Conservation (phyloP, 1,140 invertebrate species). For the Anastrepha ludens region DNA sequence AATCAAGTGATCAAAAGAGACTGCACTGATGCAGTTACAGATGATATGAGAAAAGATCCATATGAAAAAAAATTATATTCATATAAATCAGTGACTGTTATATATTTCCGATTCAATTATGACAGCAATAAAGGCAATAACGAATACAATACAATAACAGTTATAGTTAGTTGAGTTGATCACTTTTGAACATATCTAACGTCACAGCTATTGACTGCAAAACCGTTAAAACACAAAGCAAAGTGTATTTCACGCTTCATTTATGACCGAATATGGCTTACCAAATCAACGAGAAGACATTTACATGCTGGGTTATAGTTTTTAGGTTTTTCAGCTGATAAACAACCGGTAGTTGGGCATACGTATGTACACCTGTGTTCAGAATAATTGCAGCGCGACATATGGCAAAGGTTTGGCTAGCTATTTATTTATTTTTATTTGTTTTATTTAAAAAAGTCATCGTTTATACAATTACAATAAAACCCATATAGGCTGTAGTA, state of each 20-base stretch:
- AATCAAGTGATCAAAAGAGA: neutral
- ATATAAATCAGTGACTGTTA: conserved; percentile 7
- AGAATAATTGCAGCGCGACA: too few species aligned
- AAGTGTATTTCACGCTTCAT: conserved; percentile 14
- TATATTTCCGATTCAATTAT: neutral
- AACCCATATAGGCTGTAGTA: too few species aligned
- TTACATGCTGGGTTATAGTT: neutral
- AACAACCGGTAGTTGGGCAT: too few species aligned
- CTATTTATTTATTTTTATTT: too few species aligned
- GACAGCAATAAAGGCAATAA: neutral
- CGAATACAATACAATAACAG: conserved; percentile 13
- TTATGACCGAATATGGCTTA: neutral
- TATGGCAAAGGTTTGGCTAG: too few species aligned
- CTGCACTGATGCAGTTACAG: neutral
- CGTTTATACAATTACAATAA: too few species aligned
- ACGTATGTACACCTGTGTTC: too few species aligned
- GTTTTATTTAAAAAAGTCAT: too few species aligned
- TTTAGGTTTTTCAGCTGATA: too few species aligned
- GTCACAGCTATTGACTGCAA: neutral
- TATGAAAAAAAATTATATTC: neutral
- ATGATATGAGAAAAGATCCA: neutral
- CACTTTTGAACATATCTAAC: neutral
- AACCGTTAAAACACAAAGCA: neutral
- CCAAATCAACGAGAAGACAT: neutral
- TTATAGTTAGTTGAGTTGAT: neutral